Percentiles rank a stretch among this genome's conserved stretches.
These are phyloP conservation scores for Chloroclysta siterata DNA, from an alignment of 2,888 invertebrate species.

Conservation along the genomic window DNA sequence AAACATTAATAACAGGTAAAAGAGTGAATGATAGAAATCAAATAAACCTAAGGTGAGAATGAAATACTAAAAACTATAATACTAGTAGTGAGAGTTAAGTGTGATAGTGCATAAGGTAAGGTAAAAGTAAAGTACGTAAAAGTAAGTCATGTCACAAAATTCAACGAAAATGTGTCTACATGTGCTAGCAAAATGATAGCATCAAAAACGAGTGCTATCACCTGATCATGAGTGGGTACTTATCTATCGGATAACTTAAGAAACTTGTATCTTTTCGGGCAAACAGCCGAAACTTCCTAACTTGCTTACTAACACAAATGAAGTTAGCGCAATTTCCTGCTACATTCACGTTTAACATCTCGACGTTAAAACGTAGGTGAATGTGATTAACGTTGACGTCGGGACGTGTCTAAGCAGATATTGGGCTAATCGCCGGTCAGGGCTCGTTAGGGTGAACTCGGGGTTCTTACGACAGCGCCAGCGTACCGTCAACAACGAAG, in stretches of 20 bases:
- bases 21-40: no score
- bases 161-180: no score
- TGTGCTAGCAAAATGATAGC: no score
- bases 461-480: conserved; percentile 31
- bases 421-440: conserved; percentile 60
- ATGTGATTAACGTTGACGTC: conserved; percentile 62
- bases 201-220: conserved; percentile 1
- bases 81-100: no score
- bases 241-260: background rate
- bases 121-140: no score
- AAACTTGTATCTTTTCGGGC: conserved; percentile 35
- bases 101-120: no score
- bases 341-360: conserved; percentile 37
- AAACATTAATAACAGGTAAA: no score
- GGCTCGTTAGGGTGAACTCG: conserved; percentile 52
- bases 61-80: no score
- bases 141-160: no score
- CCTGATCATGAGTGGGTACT: background rate
- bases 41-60: no score
- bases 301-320: conserved; percentile 31
- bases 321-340: conserved; percentile 28
- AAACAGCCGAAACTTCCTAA: conserved; percentile 24
- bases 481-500: background rate
- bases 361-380: conserved; percentile 47
- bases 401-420: conserved; percentile 66